A percentile compares a stretch with the other conserved stretches of the same genome.
Evolutionary conservation across 2,797 vertebrate genomes (phyloP).

Genomic region (Brachyrhaphis roseni): DNA sequence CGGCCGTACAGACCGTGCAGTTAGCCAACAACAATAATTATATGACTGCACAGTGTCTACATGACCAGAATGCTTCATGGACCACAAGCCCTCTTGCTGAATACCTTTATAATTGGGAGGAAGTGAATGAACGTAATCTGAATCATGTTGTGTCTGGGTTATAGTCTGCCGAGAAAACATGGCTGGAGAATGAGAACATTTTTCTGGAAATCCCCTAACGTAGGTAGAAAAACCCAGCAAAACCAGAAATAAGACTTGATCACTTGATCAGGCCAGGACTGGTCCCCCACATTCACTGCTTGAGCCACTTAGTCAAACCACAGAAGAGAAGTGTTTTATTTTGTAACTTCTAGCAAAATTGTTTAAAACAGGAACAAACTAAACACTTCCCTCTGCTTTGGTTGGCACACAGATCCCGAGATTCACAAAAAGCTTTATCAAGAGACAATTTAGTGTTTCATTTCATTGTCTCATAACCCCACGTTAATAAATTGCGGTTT

Average conservation of each 20-base stretch:
- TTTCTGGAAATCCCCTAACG: constrained; percentile 1
- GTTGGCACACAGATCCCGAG: background rate
- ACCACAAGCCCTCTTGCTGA: background rate
- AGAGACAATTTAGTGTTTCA: background rate
- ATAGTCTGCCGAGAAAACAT: constrained; percentile 16
- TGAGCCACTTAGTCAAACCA: background rate
- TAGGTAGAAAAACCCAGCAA: background rate
- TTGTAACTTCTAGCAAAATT: background rate
- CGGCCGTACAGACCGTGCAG: background rate
- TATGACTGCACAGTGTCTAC: background rate
- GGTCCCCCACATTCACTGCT: background rate
- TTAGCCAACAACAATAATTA: background rate
- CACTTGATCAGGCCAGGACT: background rate
- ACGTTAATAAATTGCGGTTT: background rate
- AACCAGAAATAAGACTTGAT: background rate
- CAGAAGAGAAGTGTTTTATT: background rate
- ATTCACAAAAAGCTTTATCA: background rate
- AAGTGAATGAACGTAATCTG: background rate
- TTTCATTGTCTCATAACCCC: too few relatives aligned
- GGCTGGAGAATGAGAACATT: background rate
- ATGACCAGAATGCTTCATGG: background rate
- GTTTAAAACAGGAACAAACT: background rate
- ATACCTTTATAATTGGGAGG: background rate
- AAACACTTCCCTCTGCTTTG: background rate
- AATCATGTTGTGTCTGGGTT: constrained; percentile 24